A percentile compares a stretch with the other conserved stretches of the same genome.
Conservation (phyloP, 1,140 invertebrate species). For the Hyles vespertilio region DNA sequence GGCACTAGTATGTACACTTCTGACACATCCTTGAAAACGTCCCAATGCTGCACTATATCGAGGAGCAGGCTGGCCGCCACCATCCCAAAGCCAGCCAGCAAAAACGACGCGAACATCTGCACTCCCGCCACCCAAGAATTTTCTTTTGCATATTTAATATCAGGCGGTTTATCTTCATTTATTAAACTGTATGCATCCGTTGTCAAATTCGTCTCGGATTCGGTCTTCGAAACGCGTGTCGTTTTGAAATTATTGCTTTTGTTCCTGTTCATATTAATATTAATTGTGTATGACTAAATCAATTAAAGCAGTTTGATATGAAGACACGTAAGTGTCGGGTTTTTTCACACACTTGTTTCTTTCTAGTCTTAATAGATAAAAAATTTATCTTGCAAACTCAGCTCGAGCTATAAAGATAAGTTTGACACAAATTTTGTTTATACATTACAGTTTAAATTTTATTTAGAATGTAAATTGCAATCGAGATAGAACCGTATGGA, state of each 20-base stretch:
- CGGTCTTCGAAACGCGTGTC: constrained; percentile 32
- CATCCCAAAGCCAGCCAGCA: constrained; percentile 94
- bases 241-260: constrained; percentile 56
- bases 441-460: too few species aligned
- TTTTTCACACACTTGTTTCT: too few species aligned
- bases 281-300: constrained; percentile 22
- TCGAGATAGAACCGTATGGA: too few species aligned
- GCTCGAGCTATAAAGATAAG: too few species aligned
- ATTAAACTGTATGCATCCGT: constrained; percentile 45
- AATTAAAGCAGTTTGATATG: constrained; percentile 17
- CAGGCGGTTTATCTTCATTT: constrained; percentile 57
- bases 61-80: constrained; percentile 91
- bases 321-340: constrained; percentile 16
- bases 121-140: constrained; percentile 81
- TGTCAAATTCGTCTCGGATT: constrained; percentile 38
- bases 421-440: too few species aligned
- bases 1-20: constrained; percentile 96
- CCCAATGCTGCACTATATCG: constrained; percentile 92
- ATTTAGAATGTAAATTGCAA: too few species aligned
- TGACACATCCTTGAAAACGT: constrained; percentile 88
- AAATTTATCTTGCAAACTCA: too few species aligned
- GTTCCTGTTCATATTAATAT: constrained; percentile 67
- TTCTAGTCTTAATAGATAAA: too few species aligned
- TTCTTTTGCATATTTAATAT: constrained; percentile 58
- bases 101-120: constrained; percentile 93